Evolutionary conservation across 1,140 invertebrate genomes (phyloP).

Genomic region (Bombus superbus): DNA sequence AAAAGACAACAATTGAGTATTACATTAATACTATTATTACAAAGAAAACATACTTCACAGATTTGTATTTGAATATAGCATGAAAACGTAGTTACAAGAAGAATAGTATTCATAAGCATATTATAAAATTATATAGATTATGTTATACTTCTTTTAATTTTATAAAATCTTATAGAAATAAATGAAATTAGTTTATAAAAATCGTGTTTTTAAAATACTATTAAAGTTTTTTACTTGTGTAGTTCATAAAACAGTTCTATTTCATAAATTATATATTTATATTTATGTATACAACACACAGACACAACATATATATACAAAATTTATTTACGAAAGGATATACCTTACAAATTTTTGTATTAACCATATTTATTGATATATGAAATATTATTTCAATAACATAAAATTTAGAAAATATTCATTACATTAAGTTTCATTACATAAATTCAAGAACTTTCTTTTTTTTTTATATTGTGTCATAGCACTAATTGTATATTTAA

Average conservation of each 20-base stretch:
- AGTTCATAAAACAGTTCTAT: neutral
- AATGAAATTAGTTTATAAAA: neutral
- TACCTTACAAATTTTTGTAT: neutral
- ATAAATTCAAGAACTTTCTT: neutral
- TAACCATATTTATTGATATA: neutral
- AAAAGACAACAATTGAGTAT: neutral
- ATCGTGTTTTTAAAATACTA: neutral
- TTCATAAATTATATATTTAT: constrained; percentile 11
- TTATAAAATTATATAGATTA: neutral
- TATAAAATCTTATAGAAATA: constrained; percentile 8
- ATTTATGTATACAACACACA: neutral
- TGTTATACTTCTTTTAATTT: neutral
- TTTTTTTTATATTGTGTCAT: neutral
- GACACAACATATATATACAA: constrained; percentile 1
- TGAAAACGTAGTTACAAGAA: neutral
- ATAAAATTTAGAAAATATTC: neutral
- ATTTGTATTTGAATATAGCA: neutral
- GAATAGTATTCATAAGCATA: neutral
- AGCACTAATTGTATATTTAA: neutral
- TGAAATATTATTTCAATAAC: neutral
- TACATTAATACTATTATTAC: too few species aligned
- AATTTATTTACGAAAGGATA: constrained; percentile 12
- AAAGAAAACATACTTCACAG: neutral
- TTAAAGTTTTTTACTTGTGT: neutral
- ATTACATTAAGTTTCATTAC: neutral